Evolutionary conservation across 2,888 invertebrate genomes (phyloP).

Genomic region (Silvanus unidentatus): DNA sequence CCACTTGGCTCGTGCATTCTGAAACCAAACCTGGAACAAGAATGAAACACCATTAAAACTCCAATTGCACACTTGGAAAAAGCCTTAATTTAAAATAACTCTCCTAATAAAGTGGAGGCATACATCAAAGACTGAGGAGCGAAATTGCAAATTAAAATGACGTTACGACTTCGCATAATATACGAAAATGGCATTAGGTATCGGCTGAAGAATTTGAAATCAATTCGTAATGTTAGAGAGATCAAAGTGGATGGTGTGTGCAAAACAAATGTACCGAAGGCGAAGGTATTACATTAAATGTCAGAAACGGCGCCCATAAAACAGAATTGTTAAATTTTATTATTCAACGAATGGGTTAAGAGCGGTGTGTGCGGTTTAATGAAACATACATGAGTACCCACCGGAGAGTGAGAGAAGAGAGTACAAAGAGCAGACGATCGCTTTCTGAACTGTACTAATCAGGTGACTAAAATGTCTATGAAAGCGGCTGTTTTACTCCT

Average conservation of each 20-base stretch:
- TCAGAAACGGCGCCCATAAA: conserved; percentile 36
- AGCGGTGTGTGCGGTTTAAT: conserved; percentile 32
- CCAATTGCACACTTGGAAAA: too few relatives aligned
- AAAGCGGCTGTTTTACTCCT: conserved; percentile 41
- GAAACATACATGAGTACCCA: conserved; percentile 43
- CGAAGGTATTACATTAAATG: conserved; percentile 33
- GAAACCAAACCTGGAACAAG: conserved; percentile 80
- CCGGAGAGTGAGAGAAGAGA: too few relatives aligned
- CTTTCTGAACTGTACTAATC: conserved; percentile 39
- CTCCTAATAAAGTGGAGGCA: too few relatives aligned
- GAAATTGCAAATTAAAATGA: too few relatives aligned
- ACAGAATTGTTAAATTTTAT: conserved; percentile 43
- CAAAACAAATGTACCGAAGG: conserved; percentile 17
- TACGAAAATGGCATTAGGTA: neutral
- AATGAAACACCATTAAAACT: too few relatives aligned
- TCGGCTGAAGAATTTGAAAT: conserved; percentile 12
- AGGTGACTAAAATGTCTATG: conserved; percentile 45
- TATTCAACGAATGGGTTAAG: conserved; percentile 36
- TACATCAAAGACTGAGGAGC: too few relatives aligned
- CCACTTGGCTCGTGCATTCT: conserved; percentile 91
- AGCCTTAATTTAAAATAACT: neutral
- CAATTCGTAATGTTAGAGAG: conserved; percentile 13
- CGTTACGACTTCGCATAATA: neutral
- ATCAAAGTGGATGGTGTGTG: conserved; percentile 16
- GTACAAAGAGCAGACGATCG: conserved; percentile 18